phyloP scores from a whole-genome alignment of 1,140 invertebrate species.

The Drosophila burlai region DNA sequence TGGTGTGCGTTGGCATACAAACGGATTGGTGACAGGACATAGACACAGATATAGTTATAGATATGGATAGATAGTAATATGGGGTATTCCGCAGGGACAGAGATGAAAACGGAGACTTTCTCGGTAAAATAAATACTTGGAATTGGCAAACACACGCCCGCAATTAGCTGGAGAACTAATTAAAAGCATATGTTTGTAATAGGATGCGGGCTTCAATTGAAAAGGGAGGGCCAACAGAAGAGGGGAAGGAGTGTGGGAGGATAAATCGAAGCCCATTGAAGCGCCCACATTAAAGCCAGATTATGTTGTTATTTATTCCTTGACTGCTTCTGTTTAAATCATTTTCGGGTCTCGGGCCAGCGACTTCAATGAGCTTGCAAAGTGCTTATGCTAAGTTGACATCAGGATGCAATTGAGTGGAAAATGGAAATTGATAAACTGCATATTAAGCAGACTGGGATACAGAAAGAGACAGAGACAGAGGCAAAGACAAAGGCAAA shows the following conservation, averaged over 20 bases:
- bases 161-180: slow-evolving; percentile 44
- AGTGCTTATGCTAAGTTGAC: slow-evolving; percentile 35
- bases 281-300: background rate
- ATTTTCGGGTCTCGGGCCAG: slow-evolving; percentile 5
- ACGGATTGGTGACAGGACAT: slow-evolving; percentile 19
- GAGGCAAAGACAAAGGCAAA: background rate
- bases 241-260: background rate
- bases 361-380: slow-evolving; percentile 35
- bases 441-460: slow-evolving; percentile 31
- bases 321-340: background rate
- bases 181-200: slow-evolving; percentile 42
- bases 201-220: slow-evolving; percentile 39
- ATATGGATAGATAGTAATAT: background rate
- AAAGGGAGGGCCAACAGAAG: slow-evolving; percentile 17
- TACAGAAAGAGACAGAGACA: slow-evolving; percentile 1
- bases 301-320: background rate
- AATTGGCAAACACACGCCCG: slow-evolving; percentile 13
- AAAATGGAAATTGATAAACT: slow-evolving; percentile 43
- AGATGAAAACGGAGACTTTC: slow-evolving; percentile 13
- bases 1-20: slow-evolving; percentile 36
- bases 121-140: slow-evolving; percentile 11
- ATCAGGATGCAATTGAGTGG: slow-evolving; percentile 45
- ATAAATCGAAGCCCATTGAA: slow-evolving; percentile 35
- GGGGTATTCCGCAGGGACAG: background rate
- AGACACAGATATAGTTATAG: slow-evolving; percentile 2